These are phyloP conservation scores for Panopea generosa DNA, from an alignment of 2,888 invertebrate genomes.

Conservation along the genomic window DNA sequence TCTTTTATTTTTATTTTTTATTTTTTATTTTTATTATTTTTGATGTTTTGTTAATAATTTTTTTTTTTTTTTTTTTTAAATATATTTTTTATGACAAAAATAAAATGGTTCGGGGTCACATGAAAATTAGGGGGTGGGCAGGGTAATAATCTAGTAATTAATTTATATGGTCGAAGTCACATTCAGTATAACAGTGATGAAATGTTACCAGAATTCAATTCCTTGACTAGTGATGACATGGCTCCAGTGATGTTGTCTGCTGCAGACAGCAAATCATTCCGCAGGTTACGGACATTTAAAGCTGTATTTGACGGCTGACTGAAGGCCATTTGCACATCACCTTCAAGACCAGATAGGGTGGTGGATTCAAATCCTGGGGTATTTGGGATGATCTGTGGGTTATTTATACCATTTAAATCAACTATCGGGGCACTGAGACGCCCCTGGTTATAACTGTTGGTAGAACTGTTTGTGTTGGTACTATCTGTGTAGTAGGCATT, in stretches of 20 bases:
- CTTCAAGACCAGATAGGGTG: conserved; percentile 82
- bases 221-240: conserved; percentile 98
- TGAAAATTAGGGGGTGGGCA: too few species aligned
- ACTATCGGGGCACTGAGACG: conserved; percentile 54
- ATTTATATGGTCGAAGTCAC: too few species aligned
- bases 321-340: conserved; percentile 86
- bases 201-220: conserved; percentile 88
- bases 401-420: conserved; percentile 24
- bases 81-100: too few species aligned
- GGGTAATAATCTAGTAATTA: too few species aligned
- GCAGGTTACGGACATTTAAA: conserved; percentile 74
- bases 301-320: conserved; percentile 73
- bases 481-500: conserved; percentile 49
- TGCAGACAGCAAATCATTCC: conserved; percentile 95
- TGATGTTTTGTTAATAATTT: too few species aligned
- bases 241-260: conserved; percentile 99
- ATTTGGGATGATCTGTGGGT: conserved; percentile 55
- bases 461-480: conserved; percentile 28
- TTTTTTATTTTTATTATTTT: too few species aligned
- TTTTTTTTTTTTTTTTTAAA: too few species aligned
- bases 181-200: too few species aligned
- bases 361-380: conserved; percentile 70
- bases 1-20: too few species aligned
- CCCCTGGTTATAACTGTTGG: conserved; percentile 53
- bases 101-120: too few species aligned